Evolutionary conservation across 35 echinoderm and acorn worm genomes (phyloP), one percentile per base, ranked within the genome.

Genomic region (Nesometra sesokonis): DNA sequence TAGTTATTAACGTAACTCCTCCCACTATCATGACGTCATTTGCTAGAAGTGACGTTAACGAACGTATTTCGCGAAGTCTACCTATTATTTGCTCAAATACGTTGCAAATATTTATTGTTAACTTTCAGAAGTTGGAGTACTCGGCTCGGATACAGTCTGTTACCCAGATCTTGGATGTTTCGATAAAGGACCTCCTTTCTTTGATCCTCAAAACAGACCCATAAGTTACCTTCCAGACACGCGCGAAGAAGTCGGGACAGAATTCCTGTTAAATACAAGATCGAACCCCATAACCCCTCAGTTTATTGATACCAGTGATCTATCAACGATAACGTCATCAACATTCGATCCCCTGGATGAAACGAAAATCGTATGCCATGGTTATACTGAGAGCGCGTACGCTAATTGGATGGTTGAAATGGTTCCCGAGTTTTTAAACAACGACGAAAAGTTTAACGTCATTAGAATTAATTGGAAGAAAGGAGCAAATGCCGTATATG

Each of bases 371-470:
- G 21, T 67, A 5, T 67, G 52, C 23, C 52, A 67, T 67, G 94
- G 94, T 13, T 97, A 90, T 76, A 92, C 52, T 0, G 88, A 90
- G 35, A 77, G 34, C 21, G 88, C 81, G 34, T 93, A 86, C 36
- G 91, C 85, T 23, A 47, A 89, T 29, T 97, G 94, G 94, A 97
- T 93, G 91, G 35, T 34, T 11, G 77, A 88, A 0, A 97, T 93
- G 91, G 86, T 85, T 46, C 3, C 35, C 32, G 81, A 84, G 33
- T 91, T 46, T 0, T 88, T 97, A 30, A 78, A 93, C 0, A 84
- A 88, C 30, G 8, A 85, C 3, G 91, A 84, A 23, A 77, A 90
- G 78, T 97, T 77, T 84, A 93, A 97, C 52, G 91, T 97, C 34
- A 93, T 97, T 31, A 86, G 91, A 34, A 85, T 93, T 32, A 88